phyloP scores from a whole-genome alignment of 2,797 vertebrate species.

The Lacerta bilineata region DNA sequence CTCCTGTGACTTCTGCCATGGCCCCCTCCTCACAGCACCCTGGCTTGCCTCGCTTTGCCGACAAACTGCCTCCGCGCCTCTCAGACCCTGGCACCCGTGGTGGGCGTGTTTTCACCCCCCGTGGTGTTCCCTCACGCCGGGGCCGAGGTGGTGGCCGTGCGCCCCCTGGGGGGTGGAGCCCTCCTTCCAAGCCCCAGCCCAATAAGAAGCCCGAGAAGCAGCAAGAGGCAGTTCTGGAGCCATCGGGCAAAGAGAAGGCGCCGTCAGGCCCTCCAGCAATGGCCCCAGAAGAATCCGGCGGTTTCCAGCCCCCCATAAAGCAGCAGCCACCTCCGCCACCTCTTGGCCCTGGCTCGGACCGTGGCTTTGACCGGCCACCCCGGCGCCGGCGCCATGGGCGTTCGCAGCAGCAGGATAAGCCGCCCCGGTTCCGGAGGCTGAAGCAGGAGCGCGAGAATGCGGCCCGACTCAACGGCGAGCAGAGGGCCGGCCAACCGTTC shows the following conservation, averaged over 20 bases:
- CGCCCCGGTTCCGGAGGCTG: conserved; percentile 91
- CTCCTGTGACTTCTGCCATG: background rate
- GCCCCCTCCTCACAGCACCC: conserved; percentile 55
- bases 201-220: conserved; percentile 66
- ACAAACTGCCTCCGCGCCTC: conserved; percentile 63
- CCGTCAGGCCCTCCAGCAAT: conserved; percentile 39
- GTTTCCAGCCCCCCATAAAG: conserved; percentile 61
- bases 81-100: conserved; percentile 63
- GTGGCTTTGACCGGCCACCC: conserved; percentile 86
- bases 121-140: conserved; percentile 91
- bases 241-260: conserved; percentile 77
- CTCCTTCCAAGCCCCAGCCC: conserved; percentile 64
- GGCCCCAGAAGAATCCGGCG: conserved; percentile 53
- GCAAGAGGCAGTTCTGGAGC: conserved; percentile 3
- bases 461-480: conserved; percentile 82
- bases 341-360: conserved; percentile 60
- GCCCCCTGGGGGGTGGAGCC: conserved; percentile 67
- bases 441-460: conserved; percentile 92
- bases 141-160: conserved; percentile 86
- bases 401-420: conserved; percentile 95
- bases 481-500: conserved; percentile 56
- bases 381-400: conserved; percentile 88
- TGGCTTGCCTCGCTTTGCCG: conserved; percentile 57
- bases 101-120: conserved; percentile 91
- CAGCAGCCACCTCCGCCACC: background rate